Evolutionary conservation across 2,797 vertebrate genomes (phyloP).

Genomic region (Coregonus sp.): DNA sequence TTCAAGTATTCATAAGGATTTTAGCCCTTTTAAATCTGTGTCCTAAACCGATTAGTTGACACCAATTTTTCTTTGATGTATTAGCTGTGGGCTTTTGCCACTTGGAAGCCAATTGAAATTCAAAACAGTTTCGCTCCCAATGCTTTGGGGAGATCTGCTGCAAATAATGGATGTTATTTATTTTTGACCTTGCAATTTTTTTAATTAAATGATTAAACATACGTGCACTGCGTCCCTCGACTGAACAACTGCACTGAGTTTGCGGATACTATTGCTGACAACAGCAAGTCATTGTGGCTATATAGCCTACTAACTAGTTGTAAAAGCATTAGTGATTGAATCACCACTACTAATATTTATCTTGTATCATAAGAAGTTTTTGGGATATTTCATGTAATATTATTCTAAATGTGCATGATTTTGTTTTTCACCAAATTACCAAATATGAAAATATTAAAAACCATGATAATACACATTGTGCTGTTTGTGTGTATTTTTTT

Average conservation of each 20-base stretch:
- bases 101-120: slow-evolving; percentile 85
- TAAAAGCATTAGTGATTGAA: background rate
- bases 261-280: background rate
- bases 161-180: slow-evolving; percentile 84
- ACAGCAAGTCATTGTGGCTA: background rate
- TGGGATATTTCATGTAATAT: background rate
- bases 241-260: slow-evolving; percentile 46
- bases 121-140: slow-evolving; percentile 79
- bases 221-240: slow-evolving; percentile 60
- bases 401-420: background rate
- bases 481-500: slow-evolving; percentile 39
- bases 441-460: background rate
- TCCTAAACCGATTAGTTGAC: slow-evolving; percentile 85
- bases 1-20: slow-evolving; percentile 75
- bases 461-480: background rate
- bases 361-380: background rate
- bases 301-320: too few species aligned
- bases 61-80: slow-evolving; percentile 86
- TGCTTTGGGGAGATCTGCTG: slow-evolving; percentile 80
- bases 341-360: background rate
- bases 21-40: slow-evolving; percentile 78
- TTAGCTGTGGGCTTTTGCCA: slow-evolving; percentile 84
- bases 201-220: slow-evolving; percentile 80
- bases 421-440: background rate
- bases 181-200: slow-evolving; percentile 81